Base-by-base conservation (phyloP, 1,140 invertebrate species). In the Drosophila willistoni region DNA sequence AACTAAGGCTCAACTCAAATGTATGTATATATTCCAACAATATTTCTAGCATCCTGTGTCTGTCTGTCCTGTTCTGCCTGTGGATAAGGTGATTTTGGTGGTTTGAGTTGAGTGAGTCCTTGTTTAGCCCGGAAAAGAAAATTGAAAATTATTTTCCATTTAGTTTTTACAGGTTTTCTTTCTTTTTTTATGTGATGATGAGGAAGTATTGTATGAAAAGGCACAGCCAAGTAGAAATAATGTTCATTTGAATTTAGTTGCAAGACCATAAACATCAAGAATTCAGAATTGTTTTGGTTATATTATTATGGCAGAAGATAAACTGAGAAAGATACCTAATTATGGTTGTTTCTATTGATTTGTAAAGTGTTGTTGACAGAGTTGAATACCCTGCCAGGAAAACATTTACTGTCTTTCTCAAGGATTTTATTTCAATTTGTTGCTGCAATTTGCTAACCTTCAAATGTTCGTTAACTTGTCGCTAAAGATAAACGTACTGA, bases 91-190 rank as follows among this genome's bases (percentile, higher is more conserved):
- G 17, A 22, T 22, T 22, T 12, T 22, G 17, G 14, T 19, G 14
- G 12, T 7, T 47, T 9, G 1, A n/a, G 14, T 36, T 36, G 34
- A 36, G 44, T 17, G 6, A 7, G 14, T 47, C 17, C 14, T 47
- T 51, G 36, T 10, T 22, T 22, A 9, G 9, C 17, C 44, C 36
- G 47, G 19, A 64, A 70, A 64, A 36, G 44, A 55, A 87, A 87
- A 86, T 86, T 87, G 83, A 82, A 82, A 87, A 86, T 87, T 77
- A 87, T 86, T 79, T 71, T 71, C 64, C 79, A 72, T 87, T 78
- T 76, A 68, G 44, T 51, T 51, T 51, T 19, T 4, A 51, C 66
- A 63, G 34, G 34, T 55, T 59, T 33, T 62, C 64, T 64, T 64
- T 25, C 29, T 34, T 29, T 25, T 68, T 42, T n/a, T 47, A 2